Percentiles rank a stretch among this genome's conserved stretches.
These are phyloP conservation scores for Hydrophis major DNA, from an alignment of 2,797 vertebrate genomes.

Conservation along the genomic window DNA sequence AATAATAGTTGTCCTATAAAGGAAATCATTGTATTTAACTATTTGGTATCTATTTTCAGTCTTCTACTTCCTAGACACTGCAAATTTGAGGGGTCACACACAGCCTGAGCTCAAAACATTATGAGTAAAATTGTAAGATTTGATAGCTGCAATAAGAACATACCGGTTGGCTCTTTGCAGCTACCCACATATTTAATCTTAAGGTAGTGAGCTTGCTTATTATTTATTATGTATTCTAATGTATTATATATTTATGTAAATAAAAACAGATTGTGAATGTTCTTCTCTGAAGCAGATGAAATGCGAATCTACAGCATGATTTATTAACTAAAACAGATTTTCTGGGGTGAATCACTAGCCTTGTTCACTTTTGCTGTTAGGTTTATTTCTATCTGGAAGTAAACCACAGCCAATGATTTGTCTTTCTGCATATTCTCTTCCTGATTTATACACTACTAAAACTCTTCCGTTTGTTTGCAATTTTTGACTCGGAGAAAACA, in stretches of 20 bases:
- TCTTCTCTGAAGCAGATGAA: not conserved
- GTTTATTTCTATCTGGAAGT: not conserved
- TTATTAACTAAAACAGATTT: not conserved
- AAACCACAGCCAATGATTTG: not conserved
- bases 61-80: not conserved
- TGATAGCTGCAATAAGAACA: not conserved
- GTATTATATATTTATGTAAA: not conserved
- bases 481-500: not conserved
- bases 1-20: not conserved
- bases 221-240: not conserved
- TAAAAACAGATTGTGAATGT: not conserved
- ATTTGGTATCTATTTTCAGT: not conserved
- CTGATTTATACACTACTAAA: not conserved
- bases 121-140: not conserved
- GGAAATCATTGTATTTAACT: not conserved
- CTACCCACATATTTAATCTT: not conserved
- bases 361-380: not conserved
- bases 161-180: not conserved
- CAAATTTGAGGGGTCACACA: not conserved
- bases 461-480: not conserved
- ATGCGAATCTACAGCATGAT: not conserved
- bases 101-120: not conserved
- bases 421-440: not conserved
- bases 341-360: not conserved
- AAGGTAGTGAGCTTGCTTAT: not conserved